Evolutionary conservation across 2,113 vertebrate genomes (phyloP).

Genomic region (Notothenia coriiceps): DNA sequence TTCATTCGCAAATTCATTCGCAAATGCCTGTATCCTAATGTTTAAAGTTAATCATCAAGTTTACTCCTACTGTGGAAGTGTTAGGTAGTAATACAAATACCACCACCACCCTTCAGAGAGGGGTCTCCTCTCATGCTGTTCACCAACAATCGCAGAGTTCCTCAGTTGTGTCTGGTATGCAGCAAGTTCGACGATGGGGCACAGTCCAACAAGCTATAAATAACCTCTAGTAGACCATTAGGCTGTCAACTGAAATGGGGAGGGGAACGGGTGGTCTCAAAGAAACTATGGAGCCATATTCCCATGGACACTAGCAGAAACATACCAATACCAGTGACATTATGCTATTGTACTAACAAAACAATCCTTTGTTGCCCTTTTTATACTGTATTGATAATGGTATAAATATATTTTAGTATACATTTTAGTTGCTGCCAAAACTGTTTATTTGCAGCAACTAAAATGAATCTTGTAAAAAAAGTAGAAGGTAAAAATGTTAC

Average conservation of each 20-base stretch:
- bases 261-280: not conserved
- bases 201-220: slow-evolving; percentile 61
- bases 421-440: too few relatives aligned
- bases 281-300: slow-evolving; percentile 4
- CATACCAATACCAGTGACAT: too few relatives aligned
- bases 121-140: slow-evolving; percentile 34
- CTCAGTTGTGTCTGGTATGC: slow-evolving; percentile 60
- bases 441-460: too few relatives aligned
- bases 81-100: slow-evolving; percentile 19
- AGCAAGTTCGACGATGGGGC: slow-evolving; percentile 33
- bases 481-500: too few relatives aligned
- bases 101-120: slow-evolving; percentile 23
- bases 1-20: too few relatives aligned
- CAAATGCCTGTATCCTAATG: not conserved
- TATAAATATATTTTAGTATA: too few relatives aligned
- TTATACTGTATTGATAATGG: too few relatives aligned
- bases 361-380: too few relatives aligned
- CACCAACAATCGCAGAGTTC: slow-evolving; percentile 55
- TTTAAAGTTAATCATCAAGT: not conserved
- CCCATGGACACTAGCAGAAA: not conserved
- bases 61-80: not conserved
- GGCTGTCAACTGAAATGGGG: slow-evolving; percentile 24
- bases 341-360: too few relatives aligned
- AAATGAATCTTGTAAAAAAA: too few relatives aligned
- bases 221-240: slow-evolving; percentile 57